These are phyloP conservation scores for Dufourea novaeangliae DNA, from an alignment of 1,140 invertebrate species.

Conservation along the genomic window DNA sequence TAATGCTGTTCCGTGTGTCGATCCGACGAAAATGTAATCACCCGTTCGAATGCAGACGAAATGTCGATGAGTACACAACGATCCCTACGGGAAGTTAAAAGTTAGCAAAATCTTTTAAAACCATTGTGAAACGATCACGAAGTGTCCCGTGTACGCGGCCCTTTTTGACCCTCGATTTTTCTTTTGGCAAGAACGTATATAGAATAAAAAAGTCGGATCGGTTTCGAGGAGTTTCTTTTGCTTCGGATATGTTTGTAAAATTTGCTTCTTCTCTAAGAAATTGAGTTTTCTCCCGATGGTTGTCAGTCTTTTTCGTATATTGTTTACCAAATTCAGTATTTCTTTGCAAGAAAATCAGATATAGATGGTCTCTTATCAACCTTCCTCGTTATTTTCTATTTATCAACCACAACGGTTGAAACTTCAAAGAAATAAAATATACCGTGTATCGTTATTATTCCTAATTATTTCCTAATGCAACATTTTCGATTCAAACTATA, in stretches of 20 bases:
- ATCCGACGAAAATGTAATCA: not conserved
- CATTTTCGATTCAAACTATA: too few relatives aligned
- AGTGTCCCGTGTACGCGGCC: too few relatives aligned
- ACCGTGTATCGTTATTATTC: too few relatives aligned
- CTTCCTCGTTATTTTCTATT: too few relatives aligned
- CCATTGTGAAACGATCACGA: not conserved
- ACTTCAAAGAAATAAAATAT: too few relatives aligned
- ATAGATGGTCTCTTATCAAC: too few relatives aligned
- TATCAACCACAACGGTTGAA: too few relatives aligned
- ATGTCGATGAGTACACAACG: slow-evolving; percentile 5
- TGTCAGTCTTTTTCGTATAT: not conserved
- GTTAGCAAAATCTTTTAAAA: not conserved
- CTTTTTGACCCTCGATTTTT: not conserved
- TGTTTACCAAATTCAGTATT: not conserved
- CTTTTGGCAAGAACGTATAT: not conserved
- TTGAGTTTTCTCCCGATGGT: not conserved
- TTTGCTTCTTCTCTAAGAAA: not conserved
- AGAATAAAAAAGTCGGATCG: not conserved
- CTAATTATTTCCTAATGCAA: too few relatives aligned
- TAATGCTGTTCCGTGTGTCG: not conserved
- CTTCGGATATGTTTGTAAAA: not conserved
- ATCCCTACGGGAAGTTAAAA: slow-evolving; percentile 1
- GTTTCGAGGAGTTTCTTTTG: not conserved
- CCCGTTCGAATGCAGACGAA: slow-evolving; percentile 20
- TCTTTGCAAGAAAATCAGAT: too few relatives aligned